Evolutionary conservation across 2,888 invertebrate species (phyloP).

Genomic region (Agelastica alni): DNA sequence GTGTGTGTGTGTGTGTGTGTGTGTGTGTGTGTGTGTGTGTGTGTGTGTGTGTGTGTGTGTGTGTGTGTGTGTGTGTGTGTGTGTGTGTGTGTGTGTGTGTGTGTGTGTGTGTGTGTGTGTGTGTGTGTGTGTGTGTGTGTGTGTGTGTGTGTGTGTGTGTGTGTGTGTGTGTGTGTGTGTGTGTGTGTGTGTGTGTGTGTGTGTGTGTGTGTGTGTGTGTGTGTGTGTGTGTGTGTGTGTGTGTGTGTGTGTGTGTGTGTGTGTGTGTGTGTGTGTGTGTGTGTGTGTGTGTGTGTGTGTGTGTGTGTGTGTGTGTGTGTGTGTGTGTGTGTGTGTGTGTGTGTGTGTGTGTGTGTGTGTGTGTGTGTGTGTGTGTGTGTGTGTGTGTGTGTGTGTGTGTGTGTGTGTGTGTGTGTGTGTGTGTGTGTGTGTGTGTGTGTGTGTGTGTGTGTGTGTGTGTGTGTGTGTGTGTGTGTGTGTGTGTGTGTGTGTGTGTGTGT

Average conservation of each 20-base stretch:
- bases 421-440: conserved; percentile 13
- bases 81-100: conserved; percentile 8
- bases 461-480: conserved; percentile 13
- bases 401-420: conserved; percentile 13
- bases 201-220: conserved; percentile 8
- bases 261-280: conserved; percentile 8
- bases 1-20: conserved; percentile 8
- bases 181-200: conserved; percentile 8
- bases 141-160: conserved; percentile 8
- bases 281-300: conserved; percentile 11
- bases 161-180: conserved; percentile 8
- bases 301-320: conserved; percentile 13
- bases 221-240: conserved; percentile 8
- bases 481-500: conserved; percentile 13
- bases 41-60: conserved; percentile 8
- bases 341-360: conserved; percentile 13
- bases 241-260: conserved; percentile 8
- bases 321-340: conserved; percentile 13
- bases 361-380: conserved; percentile 13
- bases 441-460: conserved; percentile 13
- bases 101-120: conserved; percentile 8
- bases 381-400: conserved; percentile 13
- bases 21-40: conserved; percentile 8
- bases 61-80: conserved; percentile 8
- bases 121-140: conserved; percentile 8